Evolutionary conservation across 2,888 invertebrate species (phyloP).

Genomic region (Limnephilus lunatus): DNA sequence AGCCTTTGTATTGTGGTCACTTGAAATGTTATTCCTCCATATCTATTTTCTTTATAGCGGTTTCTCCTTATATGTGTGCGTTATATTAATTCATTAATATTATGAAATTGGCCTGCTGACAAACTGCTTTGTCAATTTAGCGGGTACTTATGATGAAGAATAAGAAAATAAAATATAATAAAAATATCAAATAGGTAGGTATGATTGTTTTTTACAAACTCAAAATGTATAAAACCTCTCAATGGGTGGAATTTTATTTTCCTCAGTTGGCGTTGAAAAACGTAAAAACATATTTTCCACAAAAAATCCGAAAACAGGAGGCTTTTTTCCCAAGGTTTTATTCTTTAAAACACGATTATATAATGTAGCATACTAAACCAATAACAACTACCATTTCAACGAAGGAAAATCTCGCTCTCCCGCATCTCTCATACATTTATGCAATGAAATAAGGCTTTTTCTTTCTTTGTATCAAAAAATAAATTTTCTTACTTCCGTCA

Average conservation of each 20-base stretch:
- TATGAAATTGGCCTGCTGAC: no score
- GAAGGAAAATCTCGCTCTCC: not conserved
- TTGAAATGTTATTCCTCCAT: no score
- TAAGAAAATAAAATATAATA: no score
- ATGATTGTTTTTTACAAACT: not conserved
- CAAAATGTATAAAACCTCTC: not conserved
- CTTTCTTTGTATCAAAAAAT: constrained; percentile 21
- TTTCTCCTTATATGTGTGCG: no score
- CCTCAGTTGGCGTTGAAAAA: not conserved
- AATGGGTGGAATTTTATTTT: not conserved
- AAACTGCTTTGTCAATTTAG: no score
- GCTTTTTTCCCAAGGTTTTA: not conserved
- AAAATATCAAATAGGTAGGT: no score
- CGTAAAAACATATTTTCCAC: not conserved
- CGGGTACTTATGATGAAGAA: no score
- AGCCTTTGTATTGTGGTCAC: no score
- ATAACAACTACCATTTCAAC: constrained; percentile 2
- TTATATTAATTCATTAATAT: no score
- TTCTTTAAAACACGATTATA: not conserved
- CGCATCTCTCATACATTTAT: not conserved
- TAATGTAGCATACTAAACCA: not conserved
- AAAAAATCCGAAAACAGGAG: not conserved
- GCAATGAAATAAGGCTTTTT: not conserved
- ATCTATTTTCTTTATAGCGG: no score
- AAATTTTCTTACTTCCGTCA: constrained; percentile 36